Conservation (phyloP, 2,113 vertebrate genomes). For the cattle (Bos taurus) region ARS-UCD2.0 NC_037334.1:34631501-34632000, state of each 20-base stretch:
- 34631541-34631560: not conserved
- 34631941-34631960: not conserved
- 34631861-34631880: not conserved
- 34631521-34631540: not conserved
- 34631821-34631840: not conserved
- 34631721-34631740: not conserved
- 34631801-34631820: not conserved
- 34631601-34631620: not conserved
- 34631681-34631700: not conserved
- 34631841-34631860: not conserved
- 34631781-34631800: not conserved
- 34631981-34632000: not conserved
- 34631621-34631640: not conserved
- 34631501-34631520: not conserved
- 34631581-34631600: not conserved
- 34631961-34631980: not conserved
- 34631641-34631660: not conserved
- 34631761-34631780: not conserved
- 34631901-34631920: not conserved
- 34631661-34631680: not conserved
- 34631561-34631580: not conserved
- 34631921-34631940: not conserved
- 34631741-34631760: not conserved
- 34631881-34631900: not conserved
- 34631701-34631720: not conserved